A percentile compares a stretch with the other conserved stretches of the same genome.
Evolutionary conservation across 2,797 vertebrate genomes (phyloP).

Genomic region (Diceros bicornis): DNA sequence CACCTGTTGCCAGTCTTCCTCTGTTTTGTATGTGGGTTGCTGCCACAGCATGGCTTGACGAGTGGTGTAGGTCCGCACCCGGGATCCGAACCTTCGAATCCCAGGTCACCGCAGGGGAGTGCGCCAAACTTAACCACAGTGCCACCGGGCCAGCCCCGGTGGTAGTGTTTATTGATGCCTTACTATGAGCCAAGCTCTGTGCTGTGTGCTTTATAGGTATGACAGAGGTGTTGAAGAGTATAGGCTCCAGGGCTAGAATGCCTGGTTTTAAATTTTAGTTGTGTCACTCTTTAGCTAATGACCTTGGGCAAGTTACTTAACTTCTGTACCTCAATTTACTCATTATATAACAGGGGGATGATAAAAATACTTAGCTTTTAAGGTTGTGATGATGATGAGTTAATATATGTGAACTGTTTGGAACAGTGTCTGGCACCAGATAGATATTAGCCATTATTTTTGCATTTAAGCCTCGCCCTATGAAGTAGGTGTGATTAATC

Average conservation of each 20-base stretch:
- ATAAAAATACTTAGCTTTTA: conserved; percentile 54
- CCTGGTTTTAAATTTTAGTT: conserved; percentile 55
- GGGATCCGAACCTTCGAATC: no score
- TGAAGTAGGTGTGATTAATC: conserved; percentile 48
- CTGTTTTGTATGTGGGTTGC: no score
- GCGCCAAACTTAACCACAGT: no score
- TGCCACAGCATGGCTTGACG: no score
- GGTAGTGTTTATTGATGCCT: neutral
- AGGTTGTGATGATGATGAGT: conserved; percentile 39
- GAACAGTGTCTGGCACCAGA: conserved; percentile 23
- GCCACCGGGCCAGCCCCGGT: no score
- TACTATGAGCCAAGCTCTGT: neutral
- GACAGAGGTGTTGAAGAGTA: conserved; percentile 1
- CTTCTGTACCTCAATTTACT: neutral
- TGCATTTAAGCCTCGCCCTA: conserved; percentile 11
- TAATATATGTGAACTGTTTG: conserved; percentile 56
- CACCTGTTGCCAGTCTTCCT: no score
- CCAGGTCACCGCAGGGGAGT: no score
- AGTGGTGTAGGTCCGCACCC: no score
- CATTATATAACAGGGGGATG: conserved; percentile 19
- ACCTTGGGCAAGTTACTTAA: neutral
- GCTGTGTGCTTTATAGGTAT: neutral
- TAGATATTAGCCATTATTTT: conserved; percentile 53
- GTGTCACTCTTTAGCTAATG: conserved; percentile 16
- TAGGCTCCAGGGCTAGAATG: neutral